phyloP scores from a whole-genome alignment of 2,888 invertebrate species.

The Dryadula phaetusa region DNA sequence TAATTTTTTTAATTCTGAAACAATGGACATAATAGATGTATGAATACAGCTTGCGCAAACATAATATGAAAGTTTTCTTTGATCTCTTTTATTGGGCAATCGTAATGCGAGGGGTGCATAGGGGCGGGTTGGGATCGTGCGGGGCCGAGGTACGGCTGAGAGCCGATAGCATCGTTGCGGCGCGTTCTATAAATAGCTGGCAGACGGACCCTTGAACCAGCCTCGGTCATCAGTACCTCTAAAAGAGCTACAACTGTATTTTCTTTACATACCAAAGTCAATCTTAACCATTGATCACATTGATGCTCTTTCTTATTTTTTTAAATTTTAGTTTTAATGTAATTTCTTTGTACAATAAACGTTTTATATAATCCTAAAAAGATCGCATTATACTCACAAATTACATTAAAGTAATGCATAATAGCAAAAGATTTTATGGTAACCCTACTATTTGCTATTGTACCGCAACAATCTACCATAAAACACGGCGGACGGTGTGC shows the following conservation, averaged over 20 bases:
- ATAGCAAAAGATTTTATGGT: not conserved
- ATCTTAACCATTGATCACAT: slow-evolving; percentile 28
- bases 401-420: not conserved
- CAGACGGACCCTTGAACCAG: slow-evolving; percentile 80
- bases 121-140: slow-evolving; percentile 74
- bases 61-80: slow-evolving; percentile 72
- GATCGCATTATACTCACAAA: not conserved
- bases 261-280: slow-evolving; percentile 42
- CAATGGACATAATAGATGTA: slow-evolving; percentile 76
- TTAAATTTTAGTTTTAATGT: slow-evolving; percentile 1
- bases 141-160: slow-evolving; percentile 65
- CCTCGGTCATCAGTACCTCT: slow-evolving; percentile 69
- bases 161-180: slow-evolving; percentile 74
- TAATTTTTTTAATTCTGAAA: slow-evolving; percentile 68
- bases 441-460: slow-evolving; percentile 54
- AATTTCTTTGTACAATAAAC: not conserved
- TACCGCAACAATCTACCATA: slow-evolving; percentile 76
- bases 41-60: slow-evolving; percentile 79
- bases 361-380: not conserved
- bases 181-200: slow-evolving; percentile 79
- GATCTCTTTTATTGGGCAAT: slow-evolving; percentile 76
- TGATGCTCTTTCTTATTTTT: slow-evolving; percentile 28
- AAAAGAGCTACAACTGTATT: slow-evolving; percentile 61
- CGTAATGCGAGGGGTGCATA: slow-evolving; percentile 77
- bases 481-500: slow-evolving; percentile 69